Evolutionary conservation across 2,888 invertebrate species (phyloP).

Genomic region (Drosophila tripunctata): DNA sequence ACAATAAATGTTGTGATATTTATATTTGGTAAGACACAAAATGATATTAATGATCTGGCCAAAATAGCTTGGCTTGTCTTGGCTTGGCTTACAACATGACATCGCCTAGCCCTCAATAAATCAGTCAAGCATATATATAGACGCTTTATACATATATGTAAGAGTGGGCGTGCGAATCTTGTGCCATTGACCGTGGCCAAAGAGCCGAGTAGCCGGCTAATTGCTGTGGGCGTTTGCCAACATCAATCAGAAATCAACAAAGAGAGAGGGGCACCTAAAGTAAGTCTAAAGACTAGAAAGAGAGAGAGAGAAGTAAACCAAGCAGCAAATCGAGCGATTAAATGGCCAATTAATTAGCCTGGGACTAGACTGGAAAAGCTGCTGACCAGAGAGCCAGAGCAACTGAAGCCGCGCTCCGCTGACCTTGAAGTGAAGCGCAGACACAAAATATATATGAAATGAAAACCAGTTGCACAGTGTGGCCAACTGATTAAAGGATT

Average conservation of each 20-base stretch:
- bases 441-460: slow-evolving; percentile 9
- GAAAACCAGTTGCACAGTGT: slow-evolving; percentile 54
- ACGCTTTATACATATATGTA: background rate
- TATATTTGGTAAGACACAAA: slow-evolving; percentile 38
- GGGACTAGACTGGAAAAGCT: slow-evolving; percentile 34
- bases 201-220: slow-evolving; percentile 56
- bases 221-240: slow-evolving; percentile 66
- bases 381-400: no score
- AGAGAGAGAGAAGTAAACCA: background rate
- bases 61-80: no score
- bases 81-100: slow-evolving; percentile 63
- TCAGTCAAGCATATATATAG: slow-evolving; percentile 29
- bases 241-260: slow-evolving; percentile 63
- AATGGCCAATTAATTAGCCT: slow-evolving; percentile 75
- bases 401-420: slow-evolving; percentile 19
- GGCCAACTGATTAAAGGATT: slow-evolving; percentile 74
- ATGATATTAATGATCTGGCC: slow-evolving; percentile 59
- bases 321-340: slow-evolving; percentile 73
- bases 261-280: slow-evolving; percentile 1
- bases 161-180: slow-evolving; percentile 72
- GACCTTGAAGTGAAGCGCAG: slow-evolving; percentile 66
- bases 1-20: slow-evolving; percentile 1
- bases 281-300: background rate
- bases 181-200: slow-evolving; percentile 68
- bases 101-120: slow-evolving; percentile 53